Base-by-base conservation (phyloP, 1,140 invertebrate species). In the Agrilus planipennis region DNA sequence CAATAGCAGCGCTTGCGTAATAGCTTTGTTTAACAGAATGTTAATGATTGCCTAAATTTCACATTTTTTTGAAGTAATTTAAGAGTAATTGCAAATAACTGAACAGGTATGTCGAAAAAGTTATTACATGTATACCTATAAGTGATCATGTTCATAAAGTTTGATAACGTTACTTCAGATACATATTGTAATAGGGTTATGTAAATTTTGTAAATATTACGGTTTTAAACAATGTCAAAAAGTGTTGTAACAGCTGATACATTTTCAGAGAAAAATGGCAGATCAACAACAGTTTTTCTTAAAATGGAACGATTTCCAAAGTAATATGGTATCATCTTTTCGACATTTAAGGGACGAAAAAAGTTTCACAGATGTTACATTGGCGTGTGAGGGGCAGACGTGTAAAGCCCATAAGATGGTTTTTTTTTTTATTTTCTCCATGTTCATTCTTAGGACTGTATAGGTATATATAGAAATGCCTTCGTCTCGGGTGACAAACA, bases 251-350 rank as follows among this genome's bases (percentile, higher is more conserved):
- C 11, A 27, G 6, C n/a, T 16, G 14, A 27, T 37, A 17, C 14
- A 34, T 10, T 36, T 36, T 36, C 17, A 36, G 34, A 5, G n/a
- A 36, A 22, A 36, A 44, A 86, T 85, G 81, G 80, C 81, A 58
- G 84, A 89, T 67, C 77, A 79, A 56, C 89, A 94, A 65, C 89
- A 93, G 64, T 94, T 91, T 73, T 94, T 91, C 72, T 72, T 94
- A 55, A 90, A 92, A 77, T 94, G 89, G 89, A 94, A 93, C 65
- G 89, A 93, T 69, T 92, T 93, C 68, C 88, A 92, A 70, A 89
- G 86, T 42, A 93, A 93, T 68, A 91, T 94, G 85, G 87, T 92
- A 42, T 85, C 85, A 40, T 90, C 87, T 18, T 92, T 93, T 62
- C 83, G 87, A 65, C 86, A 91, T 62, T 67, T 92, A 50, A 70